Percentiles rank a stretch among this genome's conserved stretches.
Evolutionary conservation across 2,113 vertebrate genomes (phyloP).

Genomic region (Trematomus loennbergii): DNA sequence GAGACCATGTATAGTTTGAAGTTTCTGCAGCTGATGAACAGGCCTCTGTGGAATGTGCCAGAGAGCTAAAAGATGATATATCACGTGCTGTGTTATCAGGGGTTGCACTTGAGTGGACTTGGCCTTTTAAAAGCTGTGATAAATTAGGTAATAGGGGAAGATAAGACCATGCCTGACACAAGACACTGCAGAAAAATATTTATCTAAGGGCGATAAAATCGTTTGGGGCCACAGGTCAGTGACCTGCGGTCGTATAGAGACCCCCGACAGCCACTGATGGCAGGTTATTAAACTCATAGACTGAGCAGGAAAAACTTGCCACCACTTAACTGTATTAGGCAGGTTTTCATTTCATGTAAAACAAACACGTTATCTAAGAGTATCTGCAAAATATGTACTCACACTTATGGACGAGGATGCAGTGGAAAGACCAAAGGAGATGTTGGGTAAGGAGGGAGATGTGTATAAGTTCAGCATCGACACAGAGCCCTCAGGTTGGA

Average conservation of each 20-base stretch:
- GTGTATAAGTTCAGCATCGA: conserved; percentile 96
- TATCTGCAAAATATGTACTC: conserved; percentile 79
- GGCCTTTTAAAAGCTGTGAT: conserved; percentile 80
- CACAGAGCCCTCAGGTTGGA: conserved; percentile 92
- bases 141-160: conserved; percentile 81
- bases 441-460: conserved; percentile 97
- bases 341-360: conserved; percentile 28
- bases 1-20: conserved; percentile 25
- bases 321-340: conserved; percentile 9
- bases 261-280: conserved; percentile 66
- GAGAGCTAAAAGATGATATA: conserved; percentile 74
- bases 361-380: conserved; percentile 21
- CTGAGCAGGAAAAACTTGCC: conserved; percentile 22
- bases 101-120: conserved; percentile 74
- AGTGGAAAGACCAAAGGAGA: conserved; percentile 93
- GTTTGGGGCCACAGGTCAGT: conserved; percentile 75
- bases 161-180: conserved; percentile 77
- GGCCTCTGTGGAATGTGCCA: conserved; percentile 70
- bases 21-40: conserved; percentile 49
- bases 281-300: conserved; percentile 52
- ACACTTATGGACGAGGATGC: conserved; percentile 90
- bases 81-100: conserved; percentile 71
- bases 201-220: conserved; percentile 83
- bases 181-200: conserved; percentile 83
- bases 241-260: conserved; percentile 64